Conservation (phyloP, 2,113 vertebrate species). For the Sapajus apella region DNA sequence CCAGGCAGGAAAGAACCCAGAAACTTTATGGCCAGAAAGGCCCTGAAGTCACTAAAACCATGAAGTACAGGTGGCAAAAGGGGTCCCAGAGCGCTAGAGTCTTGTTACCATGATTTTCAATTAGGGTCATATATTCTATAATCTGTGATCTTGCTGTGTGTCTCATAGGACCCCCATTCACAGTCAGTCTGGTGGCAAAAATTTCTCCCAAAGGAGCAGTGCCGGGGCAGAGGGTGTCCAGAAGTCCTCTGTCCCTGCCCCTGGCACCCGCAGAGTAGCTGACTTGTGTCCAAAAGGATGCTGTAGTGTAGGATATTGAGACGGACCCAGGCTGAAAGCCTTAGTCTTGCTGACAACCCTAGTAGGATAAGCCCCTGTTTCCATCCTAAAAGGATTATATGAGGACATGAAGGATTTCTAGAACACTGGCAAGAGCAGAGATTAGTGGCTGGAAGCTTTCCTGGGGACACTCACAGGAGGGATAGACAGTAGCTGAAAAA, state of each 20-base stretch:
- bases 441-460: background rate
- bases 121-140: background rate
- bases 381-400: background rate
- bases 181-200: background rate
- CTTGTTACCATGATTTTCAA: background rate
- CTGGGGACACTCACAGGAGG: background rate
- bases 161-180: background rate
- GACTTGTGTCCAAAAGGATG: background rate
- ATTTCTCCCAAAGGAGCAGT: background rate
- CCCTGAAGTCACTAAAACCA: background rate
- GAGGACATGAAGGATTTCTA: background rate
- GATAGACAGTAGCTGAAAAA: background rate
- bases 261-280: background rate
- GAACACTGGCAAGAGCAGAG: background rate
- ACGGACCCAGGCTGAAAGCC: background rate
- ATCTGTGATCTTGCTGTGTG: background rate
- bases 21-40: background rate
- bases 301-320: too few relatives aligned
- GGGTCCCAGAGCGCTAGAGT: background rate
- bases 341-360: background rate
- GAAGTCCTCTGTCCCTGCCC: background rate
- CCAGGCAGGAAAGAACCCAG: background rate
- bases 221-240: background rate
- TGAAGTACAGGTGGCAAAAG: background rate
- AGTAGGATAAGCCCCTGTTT: background rate